These are phyloP conservation scores for Bugulina stolonifera DNA, from an alignment of 2,888 invertebrate species.

Conservation along the genomic window DNA sequence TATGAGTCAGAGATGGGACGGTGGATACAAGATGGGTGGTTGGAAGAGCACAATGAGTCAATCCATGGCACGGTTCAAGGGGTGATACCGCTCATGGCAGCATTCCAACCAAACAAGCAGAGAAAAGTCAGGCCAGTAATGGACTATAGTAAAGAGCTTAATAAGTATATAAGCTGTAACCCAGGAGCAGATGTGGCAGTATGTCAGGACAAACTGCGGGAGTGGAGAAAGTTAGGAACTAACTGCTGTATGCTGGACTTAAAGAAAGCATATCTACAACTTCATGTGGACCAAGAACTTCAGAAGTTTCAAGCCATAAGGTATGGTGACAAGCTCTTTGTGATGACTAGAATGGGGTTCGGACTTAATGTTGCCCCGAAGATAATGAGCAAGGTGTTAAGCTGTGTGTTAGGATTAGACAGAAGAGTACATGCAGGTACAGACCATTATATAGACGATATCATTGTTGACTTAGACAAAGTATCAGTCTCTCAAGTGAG, in stretches of 20 bases:
- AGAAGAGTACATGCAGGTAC: background rate
- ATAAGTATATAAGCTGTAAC: conserved; percentile 20
- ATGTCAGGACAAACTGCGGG: conserved; percentile 25
- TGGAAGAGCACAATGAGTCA: background rate
- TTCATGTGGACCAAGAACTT: conserved; percentile 21
- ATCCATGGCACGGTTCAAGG: conserved; percentile 19
- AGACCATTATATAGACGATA: conserved; percentile 27
- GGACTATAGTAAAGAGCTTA: conserved; percentile 26
- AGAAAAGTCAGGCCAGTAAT: conserved; percentile 27
- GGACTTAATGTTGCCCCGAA: conserved; percentile 28
- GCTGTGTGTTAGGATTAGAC: conserved; percentile 20
- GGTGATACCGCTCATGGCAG: conserved; percentile 26
- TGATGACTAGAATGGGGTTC: conserved; percentile 26
- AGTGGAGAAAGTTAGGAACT: conserved; percentile 26
- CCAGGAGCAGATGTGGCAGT: conserved; percentile 1
- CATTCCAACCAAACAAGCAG: conserved; percentile 24
- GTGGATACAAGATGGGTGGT: conserved; percentile 8
- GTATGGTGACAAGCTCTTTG: background rate
- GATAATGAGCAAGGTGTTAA: conserved; percentile 26
- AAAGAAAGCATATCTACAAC: conserved; percentile 27
- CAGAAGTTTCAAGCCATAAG: conserved; percentile 25
- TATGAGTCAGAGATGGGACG: background rate
- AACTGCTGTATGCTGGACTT: conserved; percentile 26
- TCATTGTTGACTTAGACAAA: conserved; percentile 2
- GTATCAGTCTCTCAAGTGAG: background rate